Evolutionary conservation across 2,797 vertebrate species (phyloP), one percentile per base, ranked within the genome.

Genomic region (Pipistrellus kuhlii): DNA sequence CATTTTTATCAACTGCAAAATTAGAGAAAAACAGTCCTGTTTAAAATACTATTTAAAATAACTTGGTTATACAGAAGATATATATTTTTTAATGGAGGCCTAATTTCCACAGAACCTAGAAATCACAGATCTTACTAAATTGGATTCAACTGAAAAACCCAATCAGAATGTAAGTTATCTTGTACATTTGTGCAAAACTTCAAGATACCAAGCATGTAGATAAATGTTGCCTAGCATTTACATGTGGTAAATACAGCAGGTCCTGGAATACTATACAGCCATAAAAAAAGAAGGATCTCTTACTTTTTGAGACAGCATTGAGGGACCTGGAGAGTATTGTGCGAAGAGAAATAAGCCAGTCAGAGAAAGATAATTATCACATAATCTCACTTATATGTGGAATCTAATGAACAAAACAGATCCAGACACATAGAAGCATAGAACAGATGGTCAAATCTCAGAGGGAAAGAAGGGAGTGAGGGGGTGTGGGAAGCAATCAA

Each of bases 1-100:
- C 99, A 62, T 99, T 99, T 98, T 99, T 99, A 98, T 99, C 99
- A 98, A 99, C 99, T 99, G 96, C 38, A 97, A 97, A 96, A 96
- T 93, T 90, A 97, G 72, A 97, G 85, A 94, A 77, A 32, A 87
- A 93, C 48, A 69, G 20, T 76, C 14, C 51, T 81, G 41, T 92
- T 96, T 91, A 91, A 55, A 83, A 88, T 71, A 68, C n/a, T 68
- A 81, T 13, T 41, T 82, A 27, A 75, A 83, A 48, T 46, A 76
- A 91, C 21, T 48, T 85, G 72, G 18, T 90, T 68, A 91, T 7
- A 88, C 13, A 64, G 32, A 77, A 93, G 80, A 32, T 32, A 66
- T 35, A 30, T 85, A 76, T 48, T 91, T 48, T 91, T 72, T 15
- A 75, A 71, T 27, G 0, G 71, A 8, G 88, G 38, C 32, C 35